Evolutionary conservation across 1,140 invertebrate species (phyloP).

Genomic region (Drosophila eugracilis): DNA sequence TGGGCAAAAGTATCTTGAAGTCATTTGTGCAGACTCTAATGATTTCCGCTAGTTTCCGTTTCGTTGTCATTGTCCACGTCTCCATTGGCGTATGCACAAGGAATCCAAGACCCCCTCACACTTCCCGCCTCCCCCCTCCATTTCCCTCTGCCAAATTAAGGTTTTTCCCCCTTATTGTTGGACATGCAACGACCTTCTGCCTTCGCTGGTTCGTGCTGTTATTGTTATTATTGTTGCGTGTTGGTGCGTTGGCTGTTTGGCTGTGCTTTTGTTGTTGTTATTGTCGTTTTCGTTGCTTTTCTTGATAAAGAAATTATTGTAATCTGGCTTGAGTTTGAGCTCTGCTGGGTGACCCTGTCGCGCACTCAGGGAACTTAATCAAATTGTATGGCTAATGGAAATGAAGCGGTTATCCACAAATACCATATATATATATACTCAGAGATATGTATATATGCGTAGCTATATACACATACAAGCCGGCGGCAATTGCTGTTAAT

Average conservation of each 20-base stretch:
- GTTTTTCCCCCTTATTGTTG: constrained; percentile 41
- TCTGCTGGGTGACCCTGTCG: constrained; percentile 25
- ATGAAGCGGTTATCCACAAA: constrained; percentile 41
- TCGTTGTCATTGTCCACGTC: constrained; percentile 54
- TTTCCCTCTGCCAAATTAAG: constrained; percentile 55
- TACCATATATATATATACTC: neutral
- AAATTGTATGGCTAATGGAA: constrained; percentile 66
- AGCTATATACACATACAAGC: constrained; percentile 1
- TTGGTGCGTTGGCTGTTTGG: constrained; percentile 37
- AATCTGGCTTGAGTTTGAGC: constrained; percentile 46
- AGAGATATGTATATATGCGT: too few relatives aligned
- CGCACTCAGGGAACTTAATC: constrained; percentile 55
- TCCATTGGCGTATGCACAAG: constrained; percentile 32
- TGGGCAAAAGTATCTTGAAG: constrained; percentile 66
- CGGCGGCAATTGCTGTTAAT: constrained; percentile 71
- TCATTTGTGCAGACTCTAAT: constrained; percentile 81
- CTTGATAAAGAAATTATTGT: constrained; percentile 59
- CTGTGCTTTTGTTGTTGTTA: constrained; percentile 29
- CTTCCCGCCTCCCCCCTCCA: constrained; percentile 5
- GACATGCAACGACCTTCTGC: constrained; percentile 50
- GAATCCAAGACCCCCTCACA: neutral
- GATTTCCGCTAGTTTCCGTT: constrained; percentile 81
- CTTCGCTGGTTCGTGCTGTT: constrained; percentile 14
- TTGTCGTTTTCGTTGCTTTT: constrained; percentile 37
- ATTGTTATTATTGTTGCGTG: constrained; percentile 41